Percentiles rank a stretch among this genome's conserved stretches.
Evolutionary conservation across 2,113 vertebrate species (phyloP).

Genomic region (Himantopus leucocephalus): DNA sequence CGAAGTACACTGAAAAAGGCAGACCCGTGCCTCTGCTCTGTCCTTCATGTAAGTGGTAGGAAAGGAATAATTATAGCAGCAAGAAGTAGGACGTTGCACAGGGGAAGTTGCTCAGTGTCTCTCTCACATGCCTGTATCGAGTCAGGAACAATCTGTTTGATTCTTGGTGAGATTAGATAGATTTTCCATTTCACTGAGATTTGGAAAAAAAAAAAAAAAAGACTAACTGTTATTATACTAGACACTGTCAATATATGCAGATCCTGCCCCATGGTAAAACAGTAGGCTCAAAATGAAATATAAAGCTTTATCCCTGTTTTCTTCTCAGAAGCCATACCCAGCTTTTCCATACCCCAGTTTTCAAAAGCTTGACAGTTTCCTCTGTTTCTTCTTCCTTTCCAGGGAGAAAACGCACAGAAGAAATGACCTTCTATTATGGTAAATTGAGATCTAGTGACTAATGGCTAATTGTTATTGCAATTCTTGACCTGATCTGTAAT

Average conservation of each 20-base stretch:
- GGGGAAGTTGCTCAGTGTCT: not conserved
- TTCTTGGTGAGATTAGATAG: not conserved
- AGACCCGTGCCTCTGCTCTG: not conserved
- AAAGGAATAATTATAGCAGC: not conserved
- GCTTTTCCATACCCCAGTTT: not conserved
- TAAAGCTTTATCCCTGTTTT: not conserved
- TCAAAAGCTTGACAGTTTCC: not conserved
- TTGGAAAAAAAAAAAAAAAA: not conserved
- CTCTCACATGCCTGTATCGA: not conserved
- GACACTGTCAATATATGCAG: not conserved
- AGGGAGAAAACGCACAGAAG: constrained; percentile 44
- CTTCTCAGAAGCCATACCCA: not conserved
- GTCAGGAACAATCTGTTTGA: not conserved
- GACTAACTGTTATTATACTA: not conserved
- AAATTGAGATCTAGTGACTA: constrained; percentile 71
- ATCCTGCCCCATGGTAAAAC: not conserved
- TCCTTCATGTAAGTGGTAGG: not conserved
- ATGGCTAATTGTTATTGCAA: constrained; percentile 75
- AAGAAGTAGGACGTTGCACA: not conserved
- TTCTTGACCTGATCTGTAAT: constrained; percentile 70
- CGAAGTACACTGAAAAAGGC: not conserved
- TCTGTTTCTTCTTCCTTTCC: not conserved
- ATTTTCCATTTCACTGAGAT: not conserved
- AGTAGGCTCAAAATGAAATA: not conserved
- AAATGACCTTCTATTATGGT: constrained; percentile 58